Base-by-base conservation (phyloP, 2,888 invertebrate genomes). In the Elysia crispata region DNA sequence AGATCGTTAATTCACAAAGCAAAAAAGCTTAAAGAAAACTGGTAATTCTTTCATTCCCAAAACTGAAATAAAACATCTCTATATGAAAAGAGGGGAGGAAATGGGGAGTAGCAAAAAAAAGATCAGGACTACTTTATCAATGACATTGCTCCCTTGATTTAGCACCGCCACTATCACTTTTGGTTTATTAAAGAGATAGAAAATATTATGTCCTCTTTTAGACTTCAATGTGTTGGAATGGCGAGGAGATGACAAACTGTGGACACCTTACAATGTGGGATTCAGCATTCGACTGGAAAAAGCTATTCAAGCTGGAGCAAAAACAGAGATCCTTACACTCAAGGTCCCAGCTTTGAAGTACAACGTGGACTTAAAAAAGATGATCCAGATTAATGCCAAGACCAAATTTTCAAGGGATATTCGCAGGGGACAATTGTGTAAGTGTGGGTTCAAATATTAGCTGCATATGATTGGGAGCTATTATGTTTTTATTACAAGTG, bases 221-320 rank as follows among this genome's bases (percentile, higher is more conserved):
- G 91, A 85, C 8, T 90, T 82, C 81, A 86, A 88, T 77, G 79
- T 86, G 1, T 90, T 90, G 90, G 85, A 89, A 76, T 91, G 91
- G 90, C 83, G 90, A 76, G 91, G 90, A 81, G 90, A 90, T 54
- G 81, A 84, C 11, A 86, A 84, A 5, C 85, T 84, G 28, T 87
- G 87, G 86, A 87, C 85, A 60, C 86, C 89, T 0, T 91, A 90
- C 80, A 66, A 73, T 28, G 81, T 86, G 0, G 60, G 79, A 15
- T 79, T 80, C 15, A 79, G 83, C 13, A 18, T 87, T 5, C 83
- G 84, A 0, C 78, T 91, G 28, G 90, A 90, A 79, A 81, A 83
- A 23, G 87, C 85, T 8, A 67, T 76, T 23, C 25, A 64, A 18
- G 64, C 77, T 8, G 81, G 79, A 1, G 74, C 81, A 23, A 41